These are phyloP conservation scores for Dynastes tityus DNA, from an alignment of 2,888 invertebrate species.

Conservation along the genomic window DNA sequence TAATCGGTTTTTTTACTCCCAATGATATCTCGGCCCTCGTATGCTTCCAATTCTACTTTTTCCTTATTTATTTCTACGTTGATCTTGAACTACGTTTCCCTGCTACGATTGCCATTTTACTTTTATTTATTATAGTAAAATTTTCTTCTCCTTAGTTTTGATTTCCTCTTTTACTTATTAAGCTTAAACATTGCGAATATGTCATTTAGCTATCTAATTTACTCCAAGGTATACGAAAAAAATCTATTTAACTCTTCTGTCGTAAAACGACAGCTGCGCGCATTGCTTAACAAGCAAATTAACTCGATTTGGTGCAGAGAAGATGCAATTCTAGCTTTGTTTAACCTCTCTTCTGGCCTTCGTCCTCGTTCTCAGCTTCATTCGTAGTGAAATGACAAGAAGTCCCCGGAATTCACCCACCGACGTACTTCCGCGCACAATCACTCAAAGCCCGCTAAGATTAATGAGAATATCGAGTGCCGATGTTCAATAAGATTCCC, in stretches of 20 bases:
- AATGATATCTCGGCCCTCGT: too few relatives aligned
- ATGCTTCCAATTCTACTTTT: too few relatives aligned
- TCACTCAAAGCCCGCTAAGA: constrained; percentile 47
- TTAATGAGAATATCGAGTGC: constrained; percentile 49
- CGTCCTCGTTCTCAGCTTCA: neutral
- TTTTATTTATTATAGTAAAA: too few relatives aligned
- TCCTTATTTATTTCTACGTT: too few relatives aligned
- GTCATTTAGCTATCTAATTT: constrained; percentile 18
- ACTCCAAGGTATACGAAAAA: constrained; percentile 1
- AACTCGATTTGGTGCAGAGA: constrained; percentile 4
- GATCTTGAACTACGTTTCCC: too few relatives aligned
- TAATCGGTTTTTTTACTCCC: too few relatives aligned
- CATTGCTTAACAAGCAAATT: constrained; percentile 16
- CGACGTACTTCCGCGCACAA: constrained; percentile 37
- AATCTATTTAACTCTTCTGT: constrained; percentile 8
- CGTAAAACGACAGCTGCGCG: neutral
- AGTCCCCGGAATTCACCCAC: constrained; percentile 27
- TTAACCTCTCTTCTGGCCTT: neutral
- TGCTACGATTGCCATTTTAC: too few relatives aligned
- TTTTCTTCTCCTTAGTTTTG: too few relatives aligned
- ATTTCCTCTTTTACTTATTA: too few relatives aligned
- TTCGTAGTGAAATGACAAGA: neutral
- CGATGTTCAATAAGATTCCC: constrained; percentile 47
- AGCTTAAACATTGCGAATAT: neutral
- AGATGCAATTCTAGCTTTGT: constrained; percentile 27